Evolutionary conservation across 2,888 invertebrate genomes (phyloP).

Genomic region (Hyposoter dolosus): DNA sequence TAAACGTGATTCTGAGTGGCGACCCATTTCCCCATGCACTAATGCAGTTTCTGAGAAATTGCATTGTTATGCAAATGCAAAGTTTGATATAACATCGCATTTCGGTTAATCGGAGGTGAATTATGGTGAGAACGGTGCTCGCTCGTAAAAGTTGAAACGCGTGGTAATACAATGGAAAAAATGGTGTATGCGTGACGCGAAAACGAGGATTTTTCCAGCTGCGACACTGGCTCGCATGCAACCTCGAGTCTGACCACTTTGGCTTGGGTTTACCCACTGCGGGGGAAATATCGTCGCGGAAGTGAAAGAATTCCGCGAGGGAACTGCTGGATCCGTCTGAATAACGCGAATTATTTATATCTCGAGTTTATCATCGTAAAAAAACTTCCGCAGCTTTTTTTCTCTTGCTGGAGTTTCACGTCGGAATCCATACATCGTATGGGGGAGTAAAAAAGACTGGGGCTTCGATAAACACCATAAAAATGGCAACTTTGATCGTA

Average conservation of each 20-base stretch:
- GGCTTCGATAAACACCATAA: background rate
- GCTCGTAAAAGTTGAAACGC: slow-evolving; percentile 10
- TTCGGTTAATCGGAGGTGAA: slow-evolving; percentile 27
- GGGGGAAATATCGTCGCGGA: slow-evolving; percentile 13
- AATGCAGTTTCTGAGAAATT: slow-evolving; percentile 5
- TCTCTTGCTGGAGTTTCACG: background rate
- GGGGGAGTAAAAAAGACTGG: background rate
- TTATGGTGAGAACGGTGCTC: slow-evolving; percentile 22
- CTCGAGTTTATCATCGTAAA: background rate
- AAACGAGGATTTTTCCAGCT: slow-evolving; percentile 47
- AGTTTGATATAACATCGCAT: slow-evolving; percentile 15
- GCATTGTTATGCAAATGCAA: slow-evolving; percentile 30
- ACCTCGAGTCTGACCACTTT: slow-evolving; percentile 49
- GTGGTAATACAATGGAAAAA: background rate
- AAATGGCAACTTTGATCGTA: slow-evolving; percentile 1
- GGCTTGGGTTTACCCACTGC: slow-evolving; percentile 17
- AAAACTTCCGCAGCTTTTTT: background rate
- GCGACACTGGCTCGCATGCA: slow-evolving; percentile 46
- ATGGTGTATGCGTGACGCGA: slow-evolving; percentile 27
- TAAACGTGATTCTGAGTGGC: background rate
- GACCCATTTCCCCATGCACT: background rate
- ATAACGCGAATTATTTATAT: background rate
- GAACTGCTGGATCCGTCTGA: background rate
- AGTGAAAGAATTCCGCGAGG: slow-evolving; percentile 24
- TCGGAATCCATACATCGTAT: background rate